These are phyloP conservation scores for Aleiodes leptofemur DNA, from an alignment of 2,888 invertebrate species.

Conservation along the genomic window DNA sequence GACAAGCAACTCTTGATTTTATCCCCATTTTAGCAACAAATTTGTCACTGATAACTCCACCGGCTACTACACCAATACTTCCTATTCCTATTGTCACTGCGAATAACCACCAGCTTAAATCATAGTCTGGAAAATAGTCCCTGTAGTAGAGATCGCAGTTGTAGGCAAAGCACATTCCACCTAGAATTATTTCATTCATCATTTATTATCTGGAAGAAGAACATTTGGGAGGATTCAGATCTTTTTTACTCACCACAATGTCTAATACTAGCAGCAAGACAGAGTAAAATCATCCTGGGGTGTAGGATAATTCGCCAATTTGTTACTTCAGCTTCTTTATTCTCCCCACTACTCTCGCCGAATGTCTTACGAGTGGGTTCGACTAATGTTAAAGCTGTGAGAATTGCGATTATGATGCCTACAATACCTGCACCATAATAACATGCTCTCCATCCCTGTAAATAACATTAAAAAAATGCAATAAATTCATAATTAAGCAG, in stretches of 20 bases:
- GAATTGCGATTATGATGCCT: slow-evolving; percentile 82
- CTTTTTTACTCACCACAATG: slow-evolving; percentile 82
- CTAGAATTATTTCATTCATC: slow-evolving; percentile 73
- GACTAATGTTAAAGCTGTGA: slow-evolving; percentile 85
- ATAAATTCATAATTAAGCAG: too few species aligned
- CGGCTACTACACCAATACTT: slow-evolving; percentile 85
- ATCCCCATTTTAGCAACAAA: slow-evolving; percentile 92
- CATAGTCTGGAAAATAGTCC: slow-evolving; percentile 91
- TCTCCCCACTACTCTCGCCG: slow-evolving; percentile 79
- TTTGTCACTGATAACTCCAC: slow-evolving; percentile 88
- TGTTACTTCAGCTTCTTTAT: slow-evolving; percentile 77
- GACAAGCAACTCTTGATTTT: slow-evolving; percentile 85
- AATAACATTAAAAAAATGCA: neutral
- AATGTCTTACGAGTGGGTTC: slow-evolving; percentile 88
- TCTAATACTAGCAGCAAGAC: slow-evolving; percentile 90
- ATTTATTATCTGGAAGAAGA: neutral
- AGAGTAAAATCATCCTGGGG: slow-evolving; percentile 87
- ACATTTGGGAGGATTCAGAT: neutral
- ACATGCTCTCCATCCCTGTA: slow-evolving; percentile 81
- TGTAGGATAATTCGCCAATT: slow-evolving; percentile 87
- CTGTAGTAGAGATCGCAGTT: slow-evolving; percentile 93
- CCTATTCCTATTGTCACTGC: slow-evolving; percentile 92
- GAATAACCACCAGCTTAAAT: slow-evolving; percentile 93
- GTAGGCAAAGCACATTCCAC: slow-evolving; percentile 94
- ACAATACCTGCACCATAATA: slow-evolving; percentile 88